phyloP scores from a whole-genome alignment of 2,888 invertebrate species.

The Clanis bilineata region DNA sequence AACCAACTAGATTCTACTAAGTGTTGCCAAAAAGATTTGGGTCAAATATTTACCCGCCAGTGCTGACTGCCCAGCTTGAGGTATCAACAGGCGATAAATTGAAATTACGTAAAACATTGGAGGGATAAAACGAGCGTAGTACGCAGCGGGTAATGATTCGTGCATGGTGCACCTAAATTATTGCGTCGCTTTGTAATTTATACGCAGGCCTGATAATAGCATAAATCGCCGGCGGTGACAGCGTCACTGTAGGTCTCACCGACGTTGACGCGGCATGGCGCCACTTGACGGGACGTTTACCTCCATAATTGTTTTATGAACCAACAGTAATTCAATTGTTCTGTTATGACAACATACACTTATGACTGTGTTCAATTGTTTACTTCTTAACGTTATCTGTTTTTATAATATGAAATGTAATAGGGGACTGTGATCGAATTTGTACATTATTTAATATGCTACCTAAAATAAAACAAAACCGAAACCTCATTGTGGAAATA shows the following conservation, averaged over 20 bases:
- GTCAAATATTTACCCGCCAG: constrained; percentile 16
- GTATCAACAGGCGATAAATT: constrained; percentile 54
- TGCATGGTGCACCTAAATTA: constrained; percentile 80
- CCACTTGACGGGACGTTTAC: constrained; percentile 46
- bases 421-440: no score
- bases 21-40: constrained; percentile 19
- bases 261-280: constrained; percentile 70
- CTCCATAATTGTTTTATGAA: constrained; percentile 28
- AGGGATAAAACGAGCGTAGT: constrained; percentile 62
- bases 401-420: neutral
- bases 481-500: no score
- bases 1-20: constrained; percentile 36
- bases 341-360: constrained; percentile 7
- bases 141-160: constrained; percentile 80
- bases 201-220: constrained; percentile 75
- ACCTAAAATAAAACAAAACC: no score
- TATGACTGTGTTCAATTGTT: constrained; percentile 5
- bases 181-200: constrained; percentile 77
- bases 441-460: no score
- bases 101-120: constrained; percentile 65
- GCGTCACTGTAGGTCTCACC: constrained; percentile 61
- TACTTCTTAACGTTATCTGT: neutral
- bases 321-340: neutral
- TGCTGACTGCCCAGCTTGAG: constrained; percentile 35
- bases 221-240: constrained; percentile 76